Base-by-base conservation (phyloP, 2,113 vertebrate species). In the Empidonax traillii region DNA sequence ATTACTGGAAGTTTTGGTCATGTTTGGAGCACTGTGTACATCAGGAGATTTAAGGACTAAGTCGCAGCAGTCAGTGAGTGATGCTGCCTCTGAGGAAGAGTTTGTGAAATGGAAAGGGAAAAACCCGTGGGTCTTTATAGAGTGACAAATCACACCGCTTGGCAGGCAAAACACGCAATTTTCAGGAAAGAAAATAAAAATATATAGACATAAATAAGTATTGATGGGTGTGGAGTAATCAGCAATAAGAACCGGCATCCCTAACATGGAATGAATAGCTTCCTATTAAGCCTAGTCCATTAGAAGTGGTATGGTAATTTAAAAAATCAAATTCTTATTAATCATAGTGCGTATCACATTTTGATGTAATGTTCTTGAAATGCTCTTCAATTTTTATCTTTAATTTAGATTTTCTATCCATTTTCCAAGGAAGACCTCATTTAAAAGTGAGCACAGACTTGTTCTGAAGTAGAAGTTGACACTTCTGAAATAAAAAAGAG, bases 151-250 rank as follows among this genome's bases (percentile, higher is more conserved):
- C 1, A 14, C 56, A 27, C 22, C 85, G 19, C 14, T 75, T 97
- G 90, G 65, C 67, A 93, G 43, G 49, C 4, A 85, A 81, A 82
- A 53, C 68, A 14, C 2, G 31, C 25, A 53, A 56, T 94, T 98
- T 97, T 89, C 87, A 85, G 89, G 82, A 96, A 89, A 95, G 37
- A 82, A 84, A 14, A 49, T 67, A 69, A 46, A 86, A 77, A 84
- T 91, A 83, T 46, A 39, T 3, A 62, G 46, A 7, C 3, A 28
- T 74, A 66, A 66, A 22, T 88, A 87, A 94, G 47, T 62, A 84
- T 76, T 82, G 58, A 73, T 81, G 35, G 31, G 90, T 12, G 3
- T 69, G 10, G 27, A 76, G 18, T 59, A 74, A 56, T n/a, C 21
- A 84, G 49, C 71, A 87, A 33, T 92, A 86, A 93, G 76, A 92